Base-by-base conservation (phyloP, 2,797 vertebrate species). In the Pseudochromis fuscus region DNA sequence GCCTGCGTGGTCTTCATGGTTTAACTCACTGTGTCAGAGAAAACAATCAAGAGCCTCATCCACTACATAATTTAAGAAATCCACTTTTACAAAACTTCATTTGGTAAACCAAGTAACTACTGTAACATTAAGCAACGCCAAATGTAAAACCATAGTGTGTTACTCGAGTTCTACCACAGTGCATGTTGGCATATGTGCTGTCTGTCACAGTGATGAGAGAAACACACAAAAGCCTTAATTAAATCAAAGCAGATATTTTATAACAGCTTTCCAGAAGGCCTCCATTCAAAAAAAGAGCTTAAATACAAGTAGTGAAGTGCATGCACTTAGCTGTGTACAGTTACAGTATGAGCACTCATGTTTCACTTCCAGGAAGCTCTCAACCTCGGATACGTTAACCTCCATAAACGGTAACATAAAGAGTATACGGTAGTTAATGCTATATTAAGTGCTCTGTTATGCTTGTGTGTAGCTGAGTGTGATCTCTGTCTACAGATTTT, bases 321-420 rank as follows among this genome's bases (percentile, higher is more conserved):
- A 45, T 49, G 75, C 78, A 83, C 59, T 78, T 79, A 83, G 72
- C 64, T 55, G 65, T 35, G 4, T 61, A 72, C 77, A 78, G 64
- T 82, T 81, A 67, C 80, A 82, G 64, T 61, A 45, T 4, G 10
- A 71, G 72, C 52, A 18, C 85, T 89, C 75, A 27, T 67, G 67
- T 89, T 88, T 84, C 79, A 79, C 75, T 74, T 86, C 79, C 89
- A 87, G 83, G 84, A 90, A 91, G 91, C 88, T 88, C 87, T 91
- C 72, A 76, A 69, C 74, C 76, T 76, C 42, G 37, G 64, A 60
- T 51, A 67, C 12, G 50, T 88, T 89, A 85, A 85, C 65, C 40
- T 67, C 56, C 70, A 81, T 81, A 73, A 81, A n/a, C n/a, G n/a
- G n/a, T n/a, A n/a, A n/a, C n/a, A 87, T 79, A 55, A 75, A 70